A percentile compares a stretch with the other conserved stretches of the same genome.
Evolutionary conservation across 2,797 vertebrate genomes (phyloP).

Genomic region (Brotula barbata): DNA sequence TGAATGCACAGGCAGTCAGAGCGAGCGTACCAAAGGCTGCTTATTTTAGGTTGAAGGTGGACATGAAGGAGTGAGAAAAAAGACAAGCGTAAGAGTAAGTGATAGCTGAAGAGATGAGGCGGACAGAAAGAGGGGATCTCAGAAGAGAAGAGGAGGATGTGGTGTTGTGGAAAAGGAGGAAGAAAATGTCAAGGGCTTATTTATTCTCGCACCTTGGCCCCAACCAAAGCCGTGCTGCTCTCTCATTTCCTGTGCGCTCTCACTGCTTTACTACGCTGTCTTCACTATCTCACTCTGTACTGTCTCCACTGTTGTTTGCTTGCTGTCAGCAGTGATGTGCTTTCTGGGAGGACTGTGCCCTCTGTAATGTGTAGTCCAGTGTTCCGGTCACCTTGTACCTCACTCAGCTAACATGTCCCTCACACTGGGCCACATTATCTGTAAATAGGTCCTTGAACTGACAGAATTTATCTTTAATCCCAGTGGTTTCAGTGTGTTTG

Average conservation of each 20-base stretch:
- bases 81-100: conserved; percentile 5
- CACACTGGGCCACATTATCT: too few species aligned
- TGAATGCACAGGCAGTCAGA: conserved; percentile 67
- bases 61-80: conserved; percentile 24
- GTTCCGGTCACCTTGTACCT: conserved; percentile 22
- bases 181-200: conserved; percentile 1
- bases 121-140: conserved; percentile 1
- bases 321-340: conserved; percentile 33
- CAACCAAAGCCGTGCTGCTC: conserved; percentile 6
- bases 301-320: conserved; percentile 39
- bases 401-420: neutral
- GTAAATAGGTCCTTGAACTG: neutral
- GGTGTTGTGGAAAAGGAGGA: conserved; percentile 3
- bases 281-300: conserved; percentile 9
- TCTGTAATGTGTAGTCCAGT: conserved; percentile 17
- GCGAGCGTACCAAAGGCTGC: conserved; percentile 59
- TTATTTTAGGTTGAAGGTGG: conserved; percentile 55
- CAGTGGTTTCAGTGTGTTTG: neutral
- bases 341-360: conserved; percentile 37
- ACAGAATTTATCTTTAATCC: neutral
- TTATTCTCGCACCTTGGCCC: conserved; percentile 22
- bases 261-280: conserved; percentile 10
- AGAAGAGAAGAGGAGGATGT: conserved; percentile 12
- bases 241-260: neutral
- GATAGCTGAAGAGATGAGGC: neutral